phyloP scores from a whole-genome alignment of 2,797 vertebrate species.

The Manis javanica region DNA sequence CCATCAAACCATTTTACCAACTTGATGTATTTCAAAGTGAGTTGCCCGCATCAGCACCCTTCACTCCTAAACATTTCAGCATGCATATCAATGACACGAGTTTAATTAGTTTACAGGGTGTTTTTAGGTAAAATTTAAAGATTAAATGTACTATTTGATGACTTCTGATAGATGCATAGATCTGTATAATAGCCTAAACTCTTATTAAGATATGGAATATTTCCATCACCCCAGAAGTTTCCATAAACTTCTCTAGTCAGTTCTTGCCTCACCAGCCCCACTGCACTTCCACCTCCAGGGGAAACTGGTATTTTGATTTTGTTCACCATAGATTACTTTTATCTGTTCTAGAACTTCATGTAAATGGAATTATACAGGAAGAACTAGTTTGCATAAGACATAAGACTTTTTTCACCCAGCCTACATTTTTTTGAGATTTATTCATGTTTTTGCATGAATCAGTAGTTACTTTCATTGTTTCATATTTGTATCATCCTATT shows the following conservation, averaged over 20 bases:
- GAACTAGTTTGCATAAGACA: background rate
- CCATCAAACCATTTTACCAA: background rate
- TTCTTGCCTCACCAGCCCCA: background rate
- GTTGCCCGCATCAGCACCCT: background rate
- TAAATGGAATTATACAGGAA: background rate
- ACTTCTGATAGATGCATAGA: background rate
- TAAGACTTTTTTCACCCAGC: background rate
- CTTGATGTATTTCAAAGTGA: background rate
- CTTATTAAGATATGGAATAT: background rate
- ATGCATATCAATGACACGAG: background rate
- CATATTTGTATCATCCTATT: background rate
- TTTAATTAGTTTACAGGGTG: background rate
- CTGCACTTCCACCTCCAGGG: background rate
- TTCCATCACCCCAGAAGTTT: background rate
- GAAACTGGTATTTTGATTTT: background rate
- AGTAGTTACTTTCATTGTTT: background rate
- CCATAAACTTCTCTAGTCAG: background rate
- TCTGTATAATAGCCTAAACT: background rate
- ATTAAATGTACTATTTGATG: background rate
- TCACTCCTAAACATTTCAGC: background rate
- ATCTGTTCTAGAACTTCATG: background rate
- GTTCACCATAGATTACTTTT: background rate
- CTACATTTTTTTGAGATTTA: slow-evolving; percentile 1
- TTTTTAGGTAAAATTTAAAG: background rate
- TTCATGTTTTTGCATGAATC: background rate